A percentile compares a stretch with the other conserved stretches of the same genome.
Evolutionary conservation across 2,888 invertebrate species (phyloP).

Genomic region (Spisula subtruncata): DNA sequence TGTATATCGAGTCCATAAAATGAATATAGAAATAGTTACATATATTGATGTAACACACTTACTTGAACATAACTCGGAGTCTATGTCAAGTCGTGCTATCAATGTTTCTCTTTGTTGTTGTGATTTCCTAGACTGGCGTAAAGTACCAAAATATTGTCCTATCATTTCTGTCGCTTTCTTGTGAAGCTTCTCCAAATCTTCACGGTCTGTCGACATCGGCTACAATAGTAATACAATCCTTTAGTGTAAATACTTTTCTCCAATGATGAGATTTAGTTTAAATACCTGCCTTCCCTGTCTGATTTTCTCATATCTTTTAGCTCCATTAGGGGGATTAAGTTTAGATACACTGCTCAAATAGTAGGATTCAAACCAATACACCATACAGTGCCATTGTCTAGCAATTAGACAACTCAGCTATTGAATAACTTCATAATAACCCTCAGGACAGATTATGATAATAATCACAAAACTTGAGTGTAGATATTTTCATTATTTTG

Average conservation of each 20-base stretch:
- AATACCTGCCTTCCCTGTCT: background rate
- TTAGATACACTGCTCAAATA: no score
- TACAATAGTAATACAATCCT: slow-evolving; percentile 38
- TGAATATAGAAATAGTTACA: background rate
- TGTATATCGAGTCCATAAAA: no score
- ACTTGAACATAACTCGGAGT: slow-evolving; percentile 84
- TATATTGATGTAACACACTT: slow-evolving; percentile 69
- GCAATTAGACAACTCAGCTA: no score
- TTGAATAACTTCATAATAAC: no score
- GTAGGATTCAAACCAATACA: no score
- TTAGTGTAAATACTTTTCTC: background rate
- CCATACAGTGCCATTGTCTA: no score
- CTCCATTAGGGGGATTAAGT: no score
- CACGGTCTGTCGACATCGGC: slow-evolving; percentile 62
- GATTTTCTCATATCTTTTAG: no score
- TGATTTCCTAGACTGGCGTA: slow-evolving; percentile 77
- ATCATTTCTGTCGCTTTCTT: slow-evolving; percentile 81
- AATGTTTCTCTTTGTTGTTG: slow-evolving; percentile 85
- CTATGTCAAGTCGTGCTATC: slow-evolving; percentile 85
- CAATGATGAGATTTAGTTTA: background rate
- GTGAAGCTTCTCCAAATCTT: slow-evolving; percentile 82
- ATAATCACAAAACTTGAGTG: no score
- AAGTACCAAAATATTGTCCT: slow-evolving; percentile 76
- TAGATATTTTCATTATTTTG: no score
- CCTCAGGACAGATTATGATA: no score